Conservation (phyloP, 1,140 invertebrate species). For the Amphibalanus amphitrite region DNA sequence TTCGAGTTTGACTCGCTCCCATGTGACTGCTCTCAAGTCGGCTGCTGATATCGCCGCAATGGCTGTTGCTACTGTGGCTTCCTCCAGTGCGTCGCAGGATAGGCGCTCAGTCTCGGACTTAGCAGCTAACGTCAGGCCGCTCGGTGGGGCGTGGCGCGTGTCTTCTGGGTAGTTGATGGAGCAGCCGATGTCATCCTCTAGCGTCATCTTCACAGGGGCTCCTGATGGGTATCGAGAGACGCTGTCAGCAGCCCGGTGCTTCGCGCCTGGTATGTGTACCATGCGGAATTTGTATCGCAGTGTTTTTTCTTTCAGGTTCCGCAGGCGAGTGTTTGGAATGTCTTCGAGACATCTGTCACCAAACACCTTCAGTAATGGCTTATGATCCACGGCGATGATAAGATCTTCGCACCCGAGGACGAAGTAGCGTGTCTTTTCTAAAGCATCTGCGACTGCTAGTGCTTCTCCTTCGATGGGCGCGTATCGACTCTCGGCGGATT, state of each 20-base stretch:
- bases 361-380: not conserved
- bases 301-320: not conserved
- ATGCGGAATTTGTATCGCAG: not conserved
- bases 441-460: conserved; percentile 5
- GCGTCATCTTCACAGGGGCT: not conserved
- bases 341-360: not conserved
- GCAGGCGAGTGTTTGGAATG: not conserved
- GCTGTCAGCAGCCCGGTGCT: not conserved
- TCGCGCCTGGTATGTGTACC: not conserved
- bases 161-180: not conserved
- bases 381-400: not conserved
- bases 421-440: conserved; percentile 7
- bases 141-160: too few relatives aligned
- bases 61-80: too few relatives aligned
- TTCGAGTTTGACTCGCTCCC: not conserved
- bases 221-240: not conserved
- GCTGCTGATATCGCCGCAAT: too few relatives aligned
- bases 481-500: conserved; percentile 1
- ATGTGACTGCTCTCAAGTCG: not conserved
- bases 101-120: too few relatives aligned
- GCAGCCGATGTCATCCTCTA: not conserved
- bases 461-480: conserved; percentile 7
- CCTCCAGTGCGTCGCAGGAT: too few relatives aligned
- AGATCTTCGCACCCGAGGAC: conserved; percentile 5
- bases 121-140: too few relatives aligned